Evolutionary conservation across 2,888 invertebrate genomes (phyloP).

Genomic region (Ophion slaviceki): DNA sequence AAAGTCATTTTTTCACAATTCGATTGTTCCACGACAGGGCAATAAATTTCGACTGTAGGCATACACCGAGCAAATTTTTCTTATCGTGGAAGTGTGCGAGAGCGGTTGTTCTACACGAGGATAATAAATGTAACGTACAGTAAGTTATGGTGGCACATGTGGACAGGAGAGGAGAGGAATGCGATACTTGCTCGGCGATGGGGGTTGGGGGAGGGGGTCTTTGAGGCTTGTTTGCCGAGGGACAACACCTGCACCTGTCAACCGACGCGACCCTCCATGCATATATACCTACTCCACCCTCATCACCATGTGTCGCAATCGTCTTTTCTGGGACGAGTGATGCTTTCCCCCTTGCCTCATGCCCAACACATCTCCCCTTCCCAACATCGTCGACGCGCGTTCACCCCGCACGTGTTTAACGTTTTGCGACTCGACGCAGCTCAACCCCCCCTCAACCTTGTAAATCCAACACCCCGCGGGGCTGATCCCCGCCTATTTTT

Average conservation of each 20-base stretch:
- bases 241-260: conserved; percentile 62
- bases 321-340: conserved; percentile 14
- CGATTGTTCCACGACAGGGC: no score
- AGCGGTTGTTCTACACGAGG: not conserved
- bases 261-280: conserved; percentile 43
- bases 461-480: no score
- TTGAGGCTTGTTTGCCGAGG: conserved; percentile 50
- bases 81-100: not conserved
- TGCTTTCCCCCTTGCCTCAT: not conserved
- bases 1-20: no score
- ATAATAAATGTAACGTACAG: not conserved
- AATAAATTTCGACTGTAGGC: no score
- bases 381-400: not conserved
- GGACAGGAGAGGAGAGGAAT: no score
- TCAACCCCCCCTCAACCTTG: no score
- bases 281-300: conserved; percentile 34
- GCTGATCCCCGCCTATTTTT: no score
- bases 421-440: not conserved
- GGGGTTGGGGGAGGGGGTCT: conserved; percentile 28
- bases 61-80: no score
- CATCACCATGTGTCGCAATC: conserved; percentile 20
- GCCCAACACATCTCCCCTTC: not conserved
- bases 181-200: no score
- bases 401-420: not conserved
- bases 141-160: no score